Conservation (phyloP, 2,888 invertebrate genomes). For the Schrankia costaestrigalis region DNA sequence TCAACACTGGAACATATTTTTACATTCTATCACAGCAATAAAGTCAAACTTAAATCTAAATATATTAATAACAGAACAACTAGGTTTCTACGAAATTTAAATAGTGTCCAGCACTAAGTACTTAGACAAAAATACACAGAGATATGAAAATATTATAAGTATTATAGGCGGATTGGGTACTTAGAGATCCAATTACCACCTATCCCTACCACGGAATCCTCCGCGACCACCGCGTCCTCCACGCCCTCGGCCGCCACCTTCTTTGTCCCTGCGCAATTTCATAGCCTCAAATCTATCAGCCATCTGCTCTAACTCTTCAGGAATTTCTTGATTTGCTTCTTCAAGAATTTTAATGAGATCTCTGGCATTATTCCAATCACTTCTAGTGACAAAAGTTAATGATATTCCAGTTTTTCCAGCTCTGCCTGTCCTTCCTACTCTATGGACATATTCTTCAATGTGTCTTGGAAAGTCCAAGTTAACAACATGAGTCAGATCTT, state of each 20-base stretch:
- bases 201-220: conserved; percentile 46
- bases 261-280: conserved; percentile 82
- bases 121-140: conserved; percentile 19
- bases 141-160: conserved; percentile 9
- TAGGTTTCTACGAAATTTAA: conserved; percentile 20
- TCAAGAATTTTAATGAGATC: conserved; percentile 92
- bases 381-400: conserved; percentile 88
- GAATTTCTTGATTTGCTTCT: conserved; percentile 92
- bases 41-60: conserved; percentile 31
- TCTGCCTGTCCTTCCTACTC: conserved; percentile 97
- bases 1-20: conserved; percentile 16
- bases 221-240: conserved; percentile 48
- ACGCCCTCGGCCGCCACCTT: conserved; percentile 66
- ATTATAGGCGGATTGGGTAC: conserved; percentile 1
- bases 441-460: conserved; percentile 97
- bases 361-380: conserved; percentile 90
- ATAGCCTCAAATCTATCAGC: conserved; percentile 85
- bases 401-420: conserved; percentile 93
- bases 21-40: conserved; percentile 31
- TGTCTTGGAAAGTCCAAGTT: conserved; percentile 97
- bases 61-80: conserved; percentile 16
- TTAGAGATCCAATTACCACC: conserved; percentile 44
- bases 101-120: conserved; percentile 23
- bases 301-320: conserved; percentile 88
- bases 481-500: conserved; percentile 93